Evolutionary conservation across 2,888 invertebrate species (phyloP).

Genomic region (Synergus gifuensis): DNA sequence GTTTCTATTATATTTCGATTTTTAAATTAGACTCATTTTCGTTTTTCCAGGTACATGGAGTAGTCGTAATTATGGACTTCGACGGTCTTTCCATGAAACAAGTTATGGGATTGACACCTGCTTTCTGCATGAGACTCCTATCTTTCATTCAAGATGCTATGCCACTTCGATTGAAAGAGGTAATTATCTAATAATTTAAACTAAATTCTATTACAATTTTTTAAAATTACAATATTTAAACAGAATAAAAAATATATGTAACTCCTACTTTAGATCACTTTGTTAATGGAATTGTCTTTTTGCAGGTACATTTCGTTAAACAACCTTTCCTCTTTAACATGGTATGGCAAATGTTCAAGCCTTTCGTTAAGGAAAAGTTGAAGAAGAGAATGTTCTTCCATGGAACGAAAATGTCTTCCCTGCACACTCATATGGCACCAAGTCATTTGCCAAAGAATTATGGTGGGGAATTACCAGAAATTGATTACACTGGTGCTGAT

Average conservation of each 20-base stretch:
- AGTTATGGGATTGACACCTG: constrained; percentile 84
- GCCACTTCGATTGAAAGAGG: constrained; percentile 89
- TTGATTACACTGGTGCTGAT: constrained; percentile 87
- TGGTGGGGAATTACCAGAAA: constrained; percentile 85
- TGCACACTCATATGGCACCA: constrained; percentile 86
- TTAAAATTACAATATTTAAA: background rate
- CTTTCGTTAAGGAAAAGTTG: constrained; percentile 88
- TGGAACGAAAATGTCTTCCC: constrained; percentile 87
- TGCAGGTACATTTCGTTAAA: constrained; percentile 88
- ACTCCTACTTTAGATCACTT: background rate
- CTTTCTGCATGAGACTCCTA: constrained; percentile 87
- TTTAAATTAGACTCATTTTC: background rate
- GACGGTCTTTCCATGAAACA: constrained; percentile 88
- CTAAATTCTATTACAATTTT: background rate
- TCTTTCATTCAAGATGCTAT: constrained; percentile 93
- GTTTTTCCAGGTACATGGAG: constrained; percentile 82
- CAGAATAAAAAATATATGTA: background rate
- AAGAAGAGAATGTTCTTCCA: constrained; percentile 90
- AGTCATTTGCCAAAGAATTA: constrained; percentile 87
- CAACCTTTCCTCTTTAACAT: constrained; percentile 91
- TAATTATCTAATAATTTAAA: constrained; percentile 45
- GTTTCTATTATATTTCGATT: background rate
- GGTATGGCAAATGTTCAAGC: constrained; percentile 92
- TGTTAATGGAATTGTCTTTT: background rate
- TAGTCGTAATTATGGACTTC: constrained; percentile 91